Evolutionary conservation across 2,888 invertebrate genomes (phyloP).

Genomic region (Amblyjoppa proteus): DNA sequence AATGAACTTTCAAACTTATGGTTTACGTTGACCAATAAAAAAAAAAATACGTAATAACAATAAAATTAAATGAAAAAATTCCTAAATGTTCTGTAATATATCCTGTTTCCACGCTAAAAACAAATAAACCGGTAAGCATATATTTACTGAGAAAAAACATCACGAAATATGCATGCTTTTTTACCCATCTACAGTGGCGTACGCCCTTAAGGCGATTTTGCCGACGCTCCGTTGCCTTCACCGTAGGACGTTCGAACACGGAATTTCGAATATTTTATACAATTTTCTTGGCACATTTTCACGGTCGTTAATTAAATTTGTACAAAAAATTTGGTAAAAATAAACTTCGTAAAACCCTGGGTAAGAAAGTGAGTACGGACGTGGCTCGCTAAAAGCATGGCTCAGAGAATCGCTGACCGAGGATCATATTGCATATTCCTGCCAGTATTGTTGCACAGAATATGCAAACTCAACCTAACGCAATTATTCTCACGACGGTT

Average conservation of each 20-base stretch:
- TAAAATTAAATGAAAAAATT: too few species aligned
- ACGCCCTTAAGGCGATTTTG: background rate
- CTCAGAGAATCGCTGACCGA: background rate
- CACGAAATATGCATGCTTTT: too few species aligned
- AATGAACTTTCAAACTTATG: too few species aligned
- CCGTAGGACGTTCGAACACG: background rate
- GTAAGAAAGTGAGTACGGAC: background rate
- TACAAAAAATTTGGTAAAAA: background rate
- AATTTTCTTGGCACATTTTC: background rate
- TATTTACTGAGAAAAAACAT: too few species aligned
- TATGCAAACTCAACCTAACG: background rate
- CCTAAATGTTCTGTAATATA: too few species aligned
- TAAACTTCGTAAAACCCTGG: background rate
- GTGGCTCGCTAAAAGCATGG: background rate
- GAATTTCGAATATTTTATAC: background rate
- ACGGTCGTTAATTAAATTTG: background rate
- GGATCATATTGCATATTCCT: background rate
- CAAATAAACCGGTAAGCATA: too few species aligned
- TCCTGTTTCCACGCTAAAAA: too few species aligned
- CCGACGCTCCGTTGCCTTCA: background rate
- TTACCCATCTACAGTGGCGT: too few species aligned
- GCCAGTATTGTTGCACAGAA: background rate
- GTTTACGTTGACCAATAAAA: too few species aligned
- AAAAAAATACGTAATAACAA: too few species aligned
- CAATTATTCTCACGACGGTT: background rate